These are phyloP conservation scores for Melinopterus prodromus DNA, from an alignment of 2,888 invertebrate species.

Conservation along the genomic window DNA sequence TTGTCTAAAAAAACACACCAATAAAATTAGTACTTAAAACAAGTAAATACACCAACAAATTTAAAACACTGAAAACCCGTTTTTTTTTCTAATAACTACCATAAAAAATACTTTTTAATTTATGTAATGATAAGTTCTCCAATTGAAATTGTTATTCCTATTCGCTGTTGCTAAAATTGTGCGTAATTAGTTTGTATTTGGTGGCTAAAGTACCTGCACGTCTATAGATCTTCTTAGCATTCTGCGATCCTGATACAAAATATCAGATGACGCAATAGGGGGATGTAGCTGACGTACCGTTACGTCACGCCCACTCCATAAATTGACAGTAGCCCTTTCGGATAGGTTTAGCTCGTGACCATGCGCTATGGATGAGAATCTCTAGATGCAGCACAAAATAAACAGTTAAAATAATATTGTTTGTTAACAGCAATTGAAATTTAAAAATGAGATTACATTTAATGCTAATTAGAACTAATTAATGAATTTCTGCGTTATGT, in stretches of 20 bases:
- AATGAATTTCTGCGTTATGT: too few relatives aligned
- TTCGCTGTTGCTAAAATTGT: background rate
- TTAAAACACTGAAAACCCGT: too few relatives aligned
- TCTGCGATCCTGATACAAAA: constrained; percentile 19
- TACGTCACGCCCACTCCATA: constrained; percentile 6
- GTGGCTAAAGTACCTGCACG: background rate
- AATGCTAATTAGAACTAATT: too few relatives aligned
- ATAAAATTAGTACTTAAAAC: too few relatives aligned
- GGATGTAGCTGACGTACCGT: constrained; percentile 10
- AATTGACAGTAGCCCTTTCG: background rate
- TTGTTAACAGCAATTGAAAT: too few relatives aligned
- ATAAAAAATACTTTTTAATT: too few relatives aligned
- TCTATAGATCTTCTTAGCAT: background rate
- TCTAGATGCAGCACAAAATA: background rate
- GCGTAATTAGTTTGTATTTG: background rate
- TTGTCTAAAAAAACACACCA: too few relatives aligned
- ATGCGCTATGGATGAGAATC: background rate
- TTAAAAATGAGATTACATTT: too few relatives aligned
- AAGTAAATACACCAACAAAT: too few relatives aligned
- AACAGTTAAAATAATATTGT: background rate
- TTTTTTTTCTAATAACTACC: too few relatives aligned
- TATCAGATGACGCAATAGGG: constrained; percentile 22
- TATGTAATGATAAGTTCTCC: too few relatives aligned
- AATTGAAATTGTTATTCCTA: too few relatives aligned
- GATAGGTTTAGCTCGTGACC: background rate